These are phyloP conservation scores for Vireo altiloquus DNA, from an alignment of 2,113 vertebrate species.

Conservation along the genomic window DNA sequence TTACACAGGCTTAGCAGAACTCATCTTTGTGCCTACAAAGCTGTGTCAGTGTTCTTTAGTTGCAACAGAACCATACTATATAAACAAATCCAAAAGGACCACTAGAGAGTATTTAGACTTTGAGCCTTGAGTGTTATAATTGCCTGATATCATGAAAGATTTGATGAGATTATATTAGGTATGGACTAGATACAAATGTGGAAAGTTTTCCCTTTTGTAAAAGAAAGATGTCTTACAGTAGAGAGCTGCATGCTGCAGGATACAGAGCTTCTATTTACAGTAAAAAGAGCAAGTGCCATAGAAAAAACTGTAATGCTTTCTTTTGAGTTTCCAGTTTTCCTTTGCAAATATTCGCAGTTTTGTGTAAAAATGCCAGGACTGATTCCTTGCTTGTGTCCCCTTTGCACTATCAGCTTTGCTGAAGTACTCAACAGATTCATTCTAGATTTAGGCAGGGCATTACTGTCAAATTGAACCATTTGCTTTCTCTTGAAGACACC, in stretches of 20 bases:
- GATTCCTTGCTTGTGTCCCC: not conserved
- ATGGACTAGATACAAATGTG: not conserved
- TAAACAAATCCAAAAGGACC: conserved; percentile 8
- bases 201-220: not conserved
- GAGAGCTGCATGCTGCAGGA: not conserved
- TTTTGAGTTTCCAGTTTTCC: not conserved
- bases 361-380: not conserved
- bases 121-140: conserved; percentile 1
- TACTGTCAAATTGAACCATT: not conserved
- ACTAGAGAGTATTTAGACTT: conserved; percentile 9
- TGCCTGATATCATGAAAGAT: conserved; percentile 1
- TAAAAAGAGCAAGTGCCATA: not conserved
- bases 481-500: not conserved
- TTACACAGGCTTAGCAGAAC: conserved; percentile 19
- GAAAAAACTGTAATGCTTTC: not conserved
- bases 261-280: not conserved
- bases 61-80: not conserved
- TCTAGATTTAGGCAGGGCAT: not conserved
- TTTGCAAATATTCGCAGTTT: not conserved
- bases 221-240: not conserved
- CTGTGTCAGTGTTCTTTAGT: not conserved
- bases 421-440: not conserved
- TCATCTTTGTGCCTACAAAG: conserved; percentile 11
- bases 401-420: not conserved
- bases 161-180: conserved; percentile 2